Percentiles rank a stretch among this genome's conserved stretches.
Evolutionary conservation across 92 coral and sea anemone genomes (phyloP).

Genomic region (Anthopleura xanthogrammica): DNA sequence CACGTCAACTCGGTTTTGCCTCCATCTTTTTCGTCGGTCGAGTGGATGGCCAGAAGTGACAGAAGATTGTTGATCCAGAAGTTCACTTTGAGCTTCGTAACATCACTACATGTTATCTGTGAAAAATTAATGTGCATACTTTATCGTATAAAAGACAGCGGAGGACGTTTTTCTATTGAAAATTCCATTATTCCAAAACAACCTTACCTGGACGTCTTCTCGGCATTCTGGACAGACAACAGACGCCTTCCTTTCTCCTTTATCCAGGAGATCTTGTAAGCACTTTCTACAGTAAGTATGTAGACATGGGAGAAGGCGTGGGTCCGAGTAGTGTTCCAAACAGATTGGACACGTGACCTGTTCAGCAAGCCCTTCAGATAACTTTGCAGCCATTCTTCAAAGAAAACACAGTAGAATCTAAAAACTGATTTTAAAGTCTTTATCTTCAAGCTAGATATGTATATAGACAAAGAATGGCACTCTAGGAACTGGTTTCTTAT

Average conservation of each 20-base stretch:
- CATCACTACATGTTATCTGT: conserved; percentile 43
- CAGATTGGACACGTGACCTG: no score
- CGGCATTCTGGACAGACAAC: conserved; percentile 49
- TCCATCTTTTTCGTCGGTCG: background rate
- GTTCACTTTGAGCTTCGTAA: conserved; percentile 50
- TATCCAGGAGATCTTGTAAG: conserved; percentile 27
- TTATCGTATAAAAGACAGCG: conserved; percentile 11
- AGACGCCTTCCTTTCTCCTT: conserved; percentile 14
- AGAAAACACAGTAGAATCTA: no score
- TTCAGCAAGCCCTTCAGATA: conserved; percentile 7
- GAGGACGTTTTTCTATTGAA: background rate
- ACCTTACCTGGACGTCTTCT: conserved; percentile 20
- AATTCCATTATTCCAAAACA: conserved; percentile 43
- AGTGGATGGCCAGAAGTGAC: conserved; percentile 21
- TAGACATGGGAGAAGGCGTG: no score
- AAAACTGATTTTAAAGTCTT: no score
- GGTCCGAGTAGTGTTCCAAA: no score
- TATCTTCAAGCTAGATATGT: no score
- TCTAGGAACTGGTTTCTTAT: no score
- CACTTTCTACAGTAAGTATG: no score
- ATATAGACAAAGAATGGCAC: no score
- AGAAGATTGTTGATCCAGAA: conserved; percentile 68
- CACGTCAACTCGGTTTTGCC: no score
- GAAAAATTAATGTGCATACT: background rate
- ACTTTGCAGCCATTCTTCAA: background rate